Evolutionary conservation across 1,140 invertebrate genomes (phyloP), one percentile per base, ranked within the genome.

Genomic region (Drosophila insularis): DNA sequence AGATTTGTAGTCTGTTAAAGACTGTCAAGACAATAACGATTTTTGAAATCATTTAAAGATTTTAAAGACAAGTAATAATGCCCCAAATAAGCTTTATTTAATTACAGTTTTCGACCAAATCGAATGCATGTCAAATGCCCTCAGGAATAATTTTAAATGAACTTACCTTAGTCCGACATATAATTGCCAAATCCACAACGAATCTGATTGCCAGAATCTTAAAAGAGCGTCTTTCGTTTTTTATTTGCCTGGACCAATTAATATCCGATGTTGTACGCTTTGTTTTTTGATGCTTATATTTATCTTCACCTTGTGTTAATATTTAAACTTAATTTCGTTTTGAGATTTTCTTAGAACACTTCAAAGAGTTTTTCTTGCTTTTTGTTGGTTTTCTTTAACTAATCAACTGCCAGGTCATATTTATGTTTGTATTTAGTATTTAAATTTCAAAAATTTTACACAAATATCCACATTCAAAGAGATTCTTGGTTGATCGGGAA

Each of bases 231-330:
- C 32, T 21, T 63, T 32, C 43, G 67, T 61, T 14, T 68, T 65
- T 54, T 64, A 43, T 85, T 81, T 81, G 62, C 66, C 50, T 37
- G 58, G 35, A 71, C 63, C 77, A 80, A 82, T 78, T 81, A 75
- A 79, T 78, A 86, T 82, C 63, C 78, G 66, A 27, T 27, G 27
- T 27, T 64, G 67, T 2, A 13, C 10, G 6, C n/a, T 54, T 23
- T 27, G 8, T 74, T 39, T 62, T 81, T 87, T 76, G 82, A 86
- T 86, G 4, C 23, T 23, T 23, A 3, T 23, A 67, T 86, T 4
- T 23, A 67, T 86, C 53, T 77, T 59, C 35, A 66, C 69, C 75
- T 84, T 81, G 32, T 68, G 74, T 81, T 81, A 81, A 79, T 87
- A 87, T 79, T 86, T 63, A 74, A 69, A 73, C 70, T 64, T 19